phyloP scores from a whole-genome alignment of 2,888 invertebrate genomes.

The Machimus rusticus region DNA sequence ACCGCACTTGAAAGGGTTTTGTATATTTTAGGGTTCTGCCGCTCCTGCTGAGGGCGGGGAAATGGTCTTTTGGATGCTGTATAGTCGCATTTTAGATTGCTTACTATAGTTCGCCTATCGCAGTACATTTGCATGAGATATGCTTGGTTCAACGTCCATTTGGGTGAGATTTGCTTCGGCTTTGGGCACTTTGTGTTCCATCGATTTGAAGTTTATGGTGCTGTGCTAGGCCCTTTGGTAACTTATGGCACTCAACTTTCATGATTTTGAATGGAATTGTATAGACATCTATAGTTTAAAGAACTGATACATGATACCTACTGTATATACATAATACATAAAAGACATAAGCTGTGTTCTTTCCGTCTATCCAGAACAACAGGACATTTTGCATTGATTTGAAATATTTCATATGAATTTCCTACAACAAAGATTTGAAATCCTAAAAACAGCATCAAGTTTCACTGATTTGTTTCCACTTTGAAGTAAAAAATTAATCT shows the following conservation, averaged over 20 bases:
- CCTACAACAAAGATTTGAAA: too few species aligned
- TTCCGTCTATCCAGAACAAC: too few species aligned
- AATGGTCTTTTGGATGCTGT: background rate
- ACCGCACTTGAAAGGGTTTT: background rate
- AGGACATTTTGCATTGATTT: too few species aligned
- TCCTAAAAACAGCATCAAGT: too few species aligned
- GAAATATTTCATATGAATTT: too few species aligned
- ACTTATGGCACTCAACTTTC: background rate
- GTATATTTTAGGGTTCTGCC: background rate
- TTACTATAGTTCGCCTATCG: background rate
- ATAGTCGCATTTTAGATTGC: background rate
- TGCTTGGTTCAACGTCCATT: background rate
- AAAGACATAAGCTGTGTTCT: too few species aligned
- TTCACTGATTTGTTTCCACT: too few species aligned
- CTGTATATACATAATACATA: too few species aligned
- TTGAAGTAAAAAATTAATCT: too few species aligned
- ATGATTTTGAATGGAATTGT: background rate
- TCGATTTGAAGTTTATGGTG: background rate
- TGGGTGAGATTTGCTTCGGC: background rate
- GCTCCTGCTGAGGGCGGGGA: background rate
- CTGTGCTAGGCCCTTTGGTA: background rate
- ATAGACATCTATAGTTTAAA: background rate
- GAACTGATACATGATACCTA: too few species aligned
- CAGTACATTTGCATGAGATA: background rate
- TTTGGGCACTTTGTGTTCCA: background rate